Conservation (phyloP, 2,113 vertebrate genomes). For the Datnioides undecimradiatus region DNA sequence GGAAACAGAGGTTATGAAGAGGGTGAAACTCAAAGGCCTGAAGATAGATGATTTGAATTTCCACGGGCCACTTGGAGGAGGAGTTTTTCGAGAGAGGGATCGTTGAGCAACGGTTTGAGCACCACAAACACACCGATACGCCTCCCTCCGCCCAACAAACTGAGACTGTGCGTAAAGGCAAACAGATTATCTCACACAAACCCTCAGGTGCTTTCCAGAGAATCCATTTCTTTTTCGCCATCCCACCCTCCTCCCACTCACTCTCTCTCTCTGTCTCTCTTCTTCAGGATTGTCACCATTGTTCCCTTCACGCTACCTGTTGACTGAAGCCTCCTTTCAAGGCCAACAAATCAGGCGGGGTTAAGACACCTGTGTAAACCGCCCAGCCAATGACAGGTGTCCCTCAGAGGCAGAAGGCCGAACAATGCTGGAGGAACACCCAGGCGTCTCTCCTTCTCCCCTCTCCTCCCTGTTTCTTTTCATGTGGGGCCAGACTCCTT, state of each 20-base stretch:
- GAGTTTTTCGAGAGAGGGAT: constrained; percentile 36
- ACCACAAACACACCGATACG: constrained; percentile 26
- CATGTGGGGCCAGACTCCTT: constrained; percentile 62
- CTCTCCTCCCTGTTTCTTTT: constrained; percentile 65
- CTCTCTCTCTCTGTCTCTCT: constrained; percentile 20
- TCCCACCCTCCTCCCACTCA: constrained; percentile 45
- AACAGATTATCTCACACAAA: constrained; percentile 79
- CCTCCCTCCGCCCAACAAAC: constrained; percentile 61
- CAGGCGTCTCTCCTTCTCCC: constrained; percentile 61
- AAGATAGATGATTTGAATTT: constrained; percentile 40
- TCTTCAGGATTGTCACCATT: constrained; percentile 62
- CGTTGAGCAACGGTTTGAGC: constrained; percentile 51
- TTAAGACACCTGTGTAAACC: constrained; percentile 77
- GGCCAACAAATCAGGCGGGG: constrained; percentile 54
- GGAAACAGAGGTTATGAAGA: constrained; percentile 51
- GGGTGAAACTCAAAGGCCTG: constrained; percentile 40
- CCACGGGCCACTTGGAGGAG: constrained; percentile 23
- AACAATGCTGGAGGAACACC: constrained; percentile 77
- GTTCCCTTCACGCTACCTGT: constrained; percentile 67
- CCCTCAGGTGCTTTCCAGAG: constrained; percentile 73
- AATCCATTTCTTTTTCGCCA: constrained; percentile 56
- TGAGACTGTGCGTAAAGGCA: constrained; percentile 60
- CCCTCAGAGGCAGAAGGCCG: constrained; percentile 74
- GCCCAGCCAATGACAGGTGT: constrained; percentile 77
- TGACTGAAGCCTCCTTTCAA: constrained; percentile 78